phyloP scores from a whole-genome alignment of 2,113 vertebrate genomes.

The Morone chrysops region DNA sequence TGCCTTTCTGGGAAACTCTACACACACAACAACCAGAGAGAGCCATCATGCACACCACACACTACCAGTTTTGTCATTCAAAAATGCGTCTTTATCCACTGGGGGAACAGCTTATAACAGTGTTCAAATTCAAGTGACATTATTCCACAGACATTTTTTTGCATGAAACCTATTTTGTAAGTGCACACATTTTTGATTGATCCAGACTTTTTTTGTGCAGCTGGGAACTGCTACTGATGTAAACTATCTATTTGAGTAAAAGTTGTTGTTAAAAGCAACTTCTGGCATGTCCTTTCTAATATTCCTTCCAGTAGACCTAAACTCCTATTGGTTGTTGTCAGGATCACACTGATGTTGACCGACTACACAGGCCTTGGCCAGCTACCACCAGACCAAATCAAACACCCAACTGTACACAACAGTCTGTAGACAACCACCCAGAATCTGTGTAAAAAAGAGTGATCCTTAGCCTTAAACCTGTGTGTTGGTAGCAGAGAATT shows the following conservation, averaged over 20 bases:
- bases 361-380: neutral
- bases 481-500: neutral
- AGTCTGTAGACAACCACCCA: slow-evolving; percentile 9
- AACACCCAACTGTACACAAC: slow-evolving; percentile 12
- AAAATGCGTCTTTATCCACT: slow-evolving; percentile 20
- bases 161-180: neutral
- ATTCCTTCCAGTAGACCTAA: neutral
- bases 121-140: neutral
- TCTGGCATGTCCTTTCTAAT: neutral
- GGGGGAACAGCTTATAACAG: neutral
- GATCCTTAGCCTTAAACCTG: neutral
- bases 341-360: slow-evolving; percentile 25
- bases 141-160: neutral
- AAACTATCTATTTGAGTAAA: neutral
- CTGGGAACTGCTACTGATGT: neutral
- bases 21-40: slow-evolving; percentile 30
- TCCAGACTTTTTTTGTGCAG: neutral
- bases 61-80: slow-evolving; percentile 17
- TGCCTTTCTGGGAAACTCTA: slow-evolving; percentile 55
- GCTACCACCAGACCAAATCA: slow-evolving; percentile 8
- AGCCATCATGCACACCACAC: slow-evolving; percentile 37
- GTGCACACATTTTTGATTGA: slow-evolving; percentile 1
- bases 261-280: neutral
- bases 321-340: slow-evolving; percentile 11
- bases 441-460: neutral